Base-by-base conservation (phyloP, 2,888 invertebrate genomes). In the Therioaphis trifolii region DNA sequence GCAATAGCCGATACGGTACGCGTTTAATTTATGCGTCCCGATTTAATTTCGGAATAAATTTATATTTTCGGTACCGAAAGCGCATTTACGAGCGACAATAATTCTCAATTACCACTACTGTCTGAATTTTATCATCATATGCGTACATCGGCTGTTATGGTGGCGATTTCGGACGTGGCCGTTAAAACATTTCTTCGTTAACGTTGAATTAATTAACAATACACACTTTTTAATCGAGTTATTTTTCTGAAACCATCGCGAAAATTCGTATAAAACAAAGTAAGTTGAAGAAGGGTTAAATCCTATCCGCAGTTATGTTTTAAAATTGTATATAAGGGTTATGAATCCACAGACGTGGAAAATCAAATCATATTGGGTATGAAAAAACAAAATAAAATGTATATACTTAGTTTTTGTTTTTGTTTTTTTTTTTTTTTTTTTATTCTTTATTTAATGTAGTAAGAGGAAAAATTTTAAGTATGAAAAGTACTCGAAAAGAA, bases 351-450 rank as follows among this genome's bases (percentile, higher is more conserved):
- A 43, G 40, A 68, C n/a, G 68, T 68, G 40, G 68, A 68, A 43
- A 43, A 68, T 68, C 43, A 68, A 68, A 68, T 68, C 40, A 2
- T 43, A 43, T 68, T 43, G 68, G n/a, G 40, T 43, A 68, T 68
- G 40, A 18, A 14, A n/a, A 43, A 43, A 43, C 21, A 43, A 68
- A 68, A 40, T 68, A 21, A 68, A 68, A 68, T 68, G 14, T 40
- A 18, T 4, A 52, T 15, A 3, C 14, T 68, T 21, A n/a, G n/a
- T 43, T 43, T 43, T 21, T 21, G 21, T 68, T 21, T 40, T 21
- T 43, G 40, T 68, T 21, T 21, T 43, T 68, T 21, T 40, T 40
- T 43, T 43, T 43, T 21, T 21, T 43, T 68, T 21, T 40, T 21
- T 43, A 43, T 68, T 21, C 43, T 43, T 68, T 68, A 40, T 63